Evolutionary conservation across 64 coral and sea anemone species (phyloP).

Genomic region (Dendrophyllia cribrosa): DNA sequence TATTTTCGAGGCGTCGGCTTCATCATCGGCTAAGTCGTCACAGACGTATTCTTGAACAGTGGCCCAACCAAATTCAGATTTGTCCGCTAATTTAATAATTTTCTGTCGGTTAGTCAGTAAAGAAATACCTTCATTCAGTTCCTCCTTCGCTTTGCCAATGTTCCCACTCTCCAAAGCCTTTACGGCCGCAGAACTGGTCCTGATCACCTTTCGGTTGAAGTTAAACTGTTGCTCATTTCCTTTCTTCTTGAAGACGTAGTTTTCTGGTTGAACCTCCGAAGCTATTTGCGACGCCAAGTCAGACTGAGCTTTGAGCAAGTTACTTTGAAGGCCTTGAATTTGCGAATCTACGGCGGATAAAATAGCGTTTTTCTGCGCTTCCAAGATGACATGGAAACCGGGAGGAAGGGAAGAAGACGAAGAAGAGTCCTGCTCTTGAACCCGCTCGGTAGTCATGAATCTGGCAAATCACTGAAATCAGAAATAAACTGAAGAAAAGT

Average conservation of each 20-base stretch:
- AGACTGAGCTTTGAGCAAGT: neutral
- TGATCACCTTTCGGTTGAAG: too few relatives aligned
- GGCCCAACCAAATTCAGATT: slow-evolving; percentile 28
- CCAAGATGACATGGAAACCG: slow-evolving; percentile 6
- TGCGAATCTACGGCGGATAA: neutral
- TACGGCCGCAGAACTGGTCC: neutral
- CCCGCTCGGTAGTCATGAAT: too few relatives aligned
- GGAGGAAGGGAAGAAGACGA: neutral
- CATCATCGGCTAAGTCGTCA: slow-evolving; percentile 49
- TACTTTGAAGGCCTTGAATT: slow-evolving; percentile 20
- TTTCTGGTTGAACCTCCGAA: slow-evolving; percentile 9
- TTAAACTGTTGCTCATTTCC: neutral
- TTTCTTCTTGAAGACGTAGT: slow-evolving; percentile 13
- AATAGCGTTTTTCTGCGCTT: neutral
- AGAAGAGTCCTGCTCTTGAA: neutral
- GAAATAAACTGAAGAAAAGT: too few relatives aligned
- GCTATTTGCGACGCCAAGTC: neutral
- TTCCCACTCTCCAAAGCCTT: slow-evolving; percentile 6
- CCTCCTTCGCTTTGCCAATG: slow-evolving; percentile 34
- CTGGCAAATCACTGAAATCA: too few relatives aligned
- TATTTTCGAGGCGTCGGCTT: slow-evolving; percentile 46
- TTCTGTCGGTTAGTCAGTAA: slow-evolving; percentile 12
- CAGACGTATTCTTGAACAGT: slow-evolving; percentile 52
- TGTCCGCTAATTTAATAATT: slow-evolving; percentile 3
- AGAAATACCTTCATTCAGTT: slow-evolving; percentile 16